These are phyloP conservation scores for Cygnus atratus DNA, from an alignment of 2,113 vertebrate species.

Conservation along the genomic window DNA sequence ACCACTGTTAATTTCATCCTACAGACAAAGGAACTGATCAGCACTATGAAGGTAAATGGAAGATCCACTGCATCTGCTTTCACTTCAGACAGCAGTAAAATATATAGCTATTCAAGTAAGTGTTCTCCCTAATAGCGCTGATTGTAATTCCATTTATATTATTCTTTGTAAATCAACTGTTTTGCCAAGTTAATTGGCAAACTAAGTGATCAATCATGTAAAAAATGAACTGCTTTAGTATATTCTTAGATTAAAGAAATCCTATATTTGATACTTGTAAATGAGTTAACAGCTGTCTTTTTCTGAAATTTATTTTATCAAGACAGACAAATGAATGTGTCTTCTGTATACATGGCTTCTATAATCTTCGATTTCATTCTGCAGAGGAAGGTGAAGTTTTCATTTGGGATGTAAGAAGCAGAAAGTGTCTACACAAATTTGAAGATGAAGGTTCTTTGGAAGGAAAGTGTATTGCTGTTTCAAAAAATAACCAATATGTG, in stretches of 20 bases:
- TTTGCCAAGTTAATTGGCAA: not conserved
- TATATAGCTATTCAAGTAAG: slow-evolving; percentile 87
- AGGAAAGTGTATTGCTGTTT: slow-evolving; percentile 85
- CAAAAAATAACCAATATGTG: slow-evolving; percentile 86
- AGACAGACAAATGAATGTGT: not conserved
- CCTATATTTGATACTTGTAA: not conserved
- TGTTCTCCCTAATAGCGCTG: not conserved
- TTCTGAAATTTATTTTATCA: not conserved
- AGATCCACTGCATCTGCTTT: slow-evolving; percentile 79
- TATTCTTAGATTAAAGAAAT: not conserved
- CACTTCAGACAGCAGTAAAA: slow-evolving; percentile 84
- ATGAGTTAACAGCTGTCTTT: not conserved
- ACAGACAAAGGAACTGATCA: slow-evolving; percentile 90
- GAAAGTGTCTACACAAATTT: slow-evolving; percentile 87
- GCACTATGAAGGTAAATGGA: slow-evolving; percentile 91
- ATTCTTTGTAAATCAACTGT: fast-evolving
- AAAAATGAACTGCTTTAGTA: not conserved
- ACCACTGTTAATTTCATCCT: slow-evolving; percentile 24
- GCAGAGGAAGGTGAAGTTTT: slow-evolving; percentile 91
- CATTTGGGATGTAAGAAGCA: slow-evolving; percentile 91
- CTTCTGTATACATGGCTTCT: not conserved
- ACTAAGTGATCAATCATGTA: not conserved
- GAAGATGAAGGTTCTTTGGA: slow-evolving; percentile 88
- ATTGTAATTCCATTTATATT: not conserved
- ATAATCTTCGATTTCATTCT: not conserved